Percentiles rank a stretch among this genome's conserved stretches.
Evolutionary conservation across 2,797 vertebrate species (phyloP).

Genomic region (Peromyscus attwateri): DNA sequence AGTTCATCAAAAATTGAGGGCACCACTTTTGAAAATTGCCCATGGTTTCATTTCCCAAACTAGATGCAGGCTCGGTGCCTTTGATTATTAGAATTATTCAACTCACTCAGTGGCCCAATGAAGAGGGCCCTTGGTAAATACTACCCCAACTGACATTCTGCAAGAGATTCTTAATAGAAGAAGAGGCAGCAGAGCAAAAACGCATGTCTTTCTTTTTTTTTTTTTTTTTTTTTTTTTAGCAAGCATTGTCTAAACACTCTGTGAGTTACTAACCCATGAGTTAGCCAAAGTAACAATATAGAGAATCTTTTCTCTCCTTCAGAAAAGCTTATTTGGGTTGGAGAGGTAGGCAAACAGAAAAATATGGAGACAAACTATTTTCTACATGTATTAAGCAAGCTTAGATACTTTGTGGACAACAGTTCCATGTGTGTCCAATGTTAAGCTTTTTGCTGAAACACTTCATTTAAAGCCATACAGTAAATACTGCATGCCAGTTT

Average conservation of each 20-base stretch:
- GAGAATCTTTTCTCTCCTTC: constrained; percentile 76
- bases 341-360: constrained; percentile 52
- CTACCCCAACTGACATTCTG: background rate
- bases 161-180: background rate
- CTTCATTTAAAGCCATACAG: constrained; percentile 72
- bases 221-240: constrained; percentile 12
- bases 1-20: constrained; percentile 89
- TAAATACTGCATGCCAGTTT: background rate
- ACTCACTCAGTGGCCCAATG: constrained; percentile 71
- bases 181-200: constrained; percentile 30
- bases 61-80: constrained; percentile 77
- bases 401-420: constrained; percentile 58
- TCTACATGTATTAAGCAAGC: constrained; percentile 66
- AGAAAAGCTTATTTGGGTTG: constrained; percentile 60
- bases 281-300: constrained; percentile 81
- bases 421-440: constrained; percentile 38
- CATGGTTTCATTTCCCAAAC: constrained; percentile 82
- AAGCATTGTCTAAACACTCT: constrained; percentile 61
- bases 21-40: constrained; percentile 84
- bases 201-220: constrained; percentile 43
- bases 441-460: constrained; percentile 57
- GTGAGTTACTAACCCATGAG: constrained; percentile 74
- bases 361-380: constrained; percentile 77
- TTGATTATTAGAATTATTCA: constrained; percentile 84
- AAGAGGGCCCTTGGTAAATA: constrained; percentile 60